Percentiles rank a stretch among this genome's conserved stretches.
phyloP scores from a whole-genome alignment of 2,113 vertebrate genomes.

The Notechis scutatus region DNA sequence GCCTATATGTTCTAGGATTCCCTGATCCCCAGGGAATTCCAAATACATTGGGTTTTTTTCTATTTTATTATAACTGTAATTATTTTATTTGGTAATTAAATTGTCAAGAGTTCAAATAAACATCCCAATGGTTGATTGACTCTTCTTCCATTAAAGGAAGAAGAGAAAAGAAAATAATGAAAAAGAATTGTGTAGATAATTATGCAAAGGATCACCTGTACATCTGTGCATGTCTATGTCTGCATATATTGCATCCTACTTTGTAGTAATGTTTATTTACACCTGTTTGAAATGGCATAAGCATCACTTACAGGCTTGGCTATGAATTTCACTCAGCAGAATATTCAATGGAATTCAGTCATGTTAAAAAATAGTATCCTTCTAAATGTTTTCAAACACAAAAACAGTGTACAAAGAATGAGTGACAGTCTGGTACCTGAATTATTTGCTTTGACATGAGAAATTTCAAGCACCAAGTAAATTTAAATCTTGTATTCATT shows the following conservation, averaged over 20 bases:
- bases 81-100: neutral
- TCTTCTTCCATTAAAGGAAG: neutral
- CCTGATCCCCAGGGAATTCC: neutral
- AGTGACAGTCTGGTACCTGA: constrained; percentile 31
- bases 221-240: neutral
- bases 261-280: neutral
- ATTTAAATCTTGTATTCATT: constrained; percentile 39
- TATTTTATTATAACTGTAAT: neutral
- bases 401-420: neutral
- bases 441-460: constrained; percentile 35
- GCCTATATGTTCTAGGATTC: neutral
- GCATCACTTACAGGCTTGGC: neutral
- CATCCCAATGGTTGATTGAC: neutral
- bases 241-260: neutral
- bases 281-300: neutral
- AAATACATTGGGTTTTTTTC: neutral
- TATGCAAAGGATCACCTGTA: neutral
- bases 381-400: constrained; percentile 33
- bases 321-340: neutral
- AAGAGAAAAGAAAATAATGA: neutral
- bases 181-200: neutral
- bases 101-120: neutral
- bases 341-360: neutral
- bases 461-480: constrained; percentile 30
- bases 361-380: constrained; percentile 26